Base-by-base conservation (phyloP, 2,113 vertebrate genomes). In the Carettochelys insculpta region DNA sequence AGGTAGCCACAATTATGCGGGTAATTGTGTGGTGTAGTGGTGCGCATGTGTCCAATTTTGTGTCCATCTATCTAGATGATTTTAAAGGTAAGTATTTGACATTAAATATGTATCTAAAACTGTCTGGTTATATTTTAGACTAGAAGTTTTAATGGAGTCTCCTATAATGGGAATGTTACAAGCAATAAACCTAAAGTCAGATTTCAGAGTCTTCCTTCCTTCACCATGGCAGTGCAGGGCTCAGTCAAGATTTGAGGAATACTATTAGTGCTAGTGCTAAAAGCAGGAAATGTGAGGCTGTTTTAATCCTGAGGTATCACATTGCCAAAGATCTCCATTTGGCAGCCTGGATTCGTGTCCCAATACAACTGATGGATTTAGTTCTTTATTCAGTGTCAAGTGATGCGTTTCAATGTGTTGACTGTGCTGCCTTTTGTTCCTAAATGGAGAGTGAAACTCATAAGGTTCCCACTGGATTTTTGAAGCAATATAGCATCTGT, bases 341-440 rank as follows among this genome's bases (percentile, higher is more conserved):
- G 27, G 48, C 85, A 77, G 2, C 3, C 3, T 8, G 11, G 2
- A 11, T 58, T 68, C 77, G 22, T 76, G 13, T 51, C 20, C 41
- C 3, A 7, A 5, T 16, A 13, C 68, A 6, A 47, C 4, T 43
- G 54, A 82, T 88, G 83, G 9, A 6, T 82, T 91, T 38, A 27
- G 19, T 38, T 73, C 12, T 43, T 73, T 73, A 27, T 43, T 51
- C 0, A 0, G 20, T 43, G 12, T 2, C 3, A 2, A 3, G 24
- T n/a, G 19, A 8, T 78, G 47, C 27, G 25, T 47, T 78, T 52
- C 56, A 47, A 19, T 73, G 24, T 14, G 73, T 1, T 25, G 54
- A 17, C 16, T 80, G 38, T 80, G 51, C 51, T 41, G 77, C n/a
- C 51, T 80, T 65, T 22, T 27, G 14, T 80, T 86, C 52, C 2